Base-by-base conservation (phyloP, 1,140 invertebrate species). In the Aphelenchoides avenae region DNA sequence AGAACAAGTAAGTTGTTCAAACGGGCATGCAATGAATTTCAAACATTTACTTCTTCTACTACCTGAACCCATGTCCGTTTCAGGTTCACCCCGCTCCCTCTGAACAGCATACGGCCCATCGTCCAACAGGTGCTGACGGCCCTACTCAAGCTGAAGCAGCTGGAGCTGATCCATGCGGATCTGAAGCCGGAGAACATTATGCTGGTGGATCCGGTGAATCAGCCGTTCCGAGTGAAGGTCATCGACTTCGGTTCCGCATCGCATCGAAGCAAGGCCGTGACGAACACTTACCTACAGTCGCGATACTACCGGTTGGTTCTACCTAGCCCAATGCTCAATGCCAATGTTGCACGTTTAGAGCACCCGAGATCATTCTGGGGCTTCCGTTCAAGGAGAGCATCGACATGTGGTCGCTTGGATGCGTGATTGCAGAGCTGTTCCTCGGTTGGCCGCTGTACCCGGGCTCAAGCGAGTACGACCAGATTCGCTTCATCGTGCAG, bases 101-200 rank as follows among this genome's bases (percentile, higher is more conserved):
- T 98, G 41, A 96, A 97, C 77, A 96, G 91, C 78, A 99, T 98
- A 78, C 84, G 94, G 78, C 95, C 94, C 36, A 97, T 99, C 73
- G 84, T 97, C 66, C 92, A 97, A 80, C 95, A 99, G 84, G 92
- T 98, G 48, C 82, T 98, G 66, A 97, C 93, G 13, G 94, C 95
- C 62, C 84, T 99, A 76, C 85, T 95, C 34, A 99, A 99, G 81
- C 83, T 99, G 5, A 95, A 95, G 86, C 90, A 96, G 87, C 83
- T 99, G 71, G 93, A 93, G 56, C 82, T 99, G 68, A 99, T 99
- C 77, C 95, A 99, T 82, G 95, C 94, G 48, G 95, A 99, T 81
- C 81, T 99, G 61, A 99, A 99, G 81, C 95, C 95, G 7, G 95
- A 99, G 81, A 99, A 99, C 79, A 99, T 99, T 71, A 98, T 99